Base-by-base conservation (phyloP, 2,797 vertebrate genomes). In the Psittacula derbiana region DNA sequence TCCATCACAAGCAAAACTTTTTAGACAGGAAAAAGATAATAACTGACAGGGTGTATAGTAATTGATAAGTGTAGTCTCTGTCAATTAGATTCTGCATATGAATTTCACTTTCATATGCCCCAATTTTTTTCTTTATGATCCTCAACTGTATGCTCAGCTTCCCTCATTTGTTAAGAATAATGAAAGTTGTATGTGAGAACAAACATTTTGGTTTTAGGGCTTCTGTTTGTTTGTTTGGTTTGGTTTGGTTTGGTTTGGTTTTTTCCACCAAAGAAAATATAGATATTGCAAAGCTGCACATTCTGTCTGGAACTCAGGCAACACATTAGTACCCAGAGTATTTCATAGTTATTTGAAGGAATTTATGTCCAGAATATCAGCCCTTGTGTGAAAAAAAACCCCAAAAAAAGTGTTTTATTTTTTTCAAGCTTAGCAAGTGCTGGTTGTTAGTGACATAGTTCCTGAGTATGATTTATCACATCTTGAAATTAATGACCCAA, bases 401-500 rank as follows among this genome's bases (percentile, higher is more conserved):
- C 18, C 4, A 40, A 46, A 28, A n/a, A 7, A 12, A 4, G 2
- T 7, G 14, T 7, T 46, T 19, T 17, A 5, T 38, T 86, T 95
- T 95, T 92, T 71, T 74, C 30, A 82, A 57, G 73, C 66, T 92
- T 71, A 80, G 14, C 71, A 76, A 93, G 38, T 88, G 14, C 18
- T 89, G 8, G 28, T 91, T 96, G 61, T 91, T 86, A 92, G 62
- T 81, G 50, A 94, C 55, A 95, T 44, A 57, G 46, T 64, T 97
- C 67, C 65, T 67, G 55, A 67, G 65, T 90, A 86, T 95, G 65
- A 96, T 96, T 93, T 93, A 96, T 92, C 87, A 93, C 84, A 95
- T 95, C 64, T 95, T 92, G 74, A 95, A 97, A 96, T 95, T 96
- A 60, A 46, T 92, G 95, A 97, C 93, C 95, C 23, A 75, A 90